Evolutionary conservation across 2,888 invertebrate species (phyloP), one percentile per base, ranked within the genome.

Genomic region (Nineta flava): DNA sequence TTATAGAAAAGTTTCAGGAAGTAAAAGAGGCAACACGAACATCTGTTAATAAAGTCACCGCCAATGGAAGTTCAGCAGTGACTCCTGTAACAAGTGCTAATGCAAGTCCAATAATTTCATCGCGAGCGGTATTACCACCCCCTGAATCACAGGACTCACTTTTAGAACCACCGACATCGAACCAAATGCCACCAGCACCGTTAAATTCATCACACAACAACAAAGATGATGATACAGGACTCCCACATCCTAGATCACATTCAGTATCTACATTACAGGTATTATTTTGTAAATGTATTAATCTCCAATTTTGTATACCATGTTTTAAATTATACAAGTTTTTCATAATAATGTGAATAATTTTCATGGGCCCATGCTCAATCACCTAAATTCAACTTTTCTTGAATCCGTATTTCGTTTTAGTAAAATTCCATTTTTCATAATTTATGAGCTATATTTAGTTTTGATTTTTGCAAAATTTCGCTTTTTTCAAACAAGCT

Each of bases 1-100:
- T 96, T 71, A 93, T 95, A 59, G 95, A 96, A 67, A 95, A 96
- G 70, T 96, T 96, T 69, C 92, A 94, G 73, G 95, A 96, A 68
- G 93, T 96, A 21, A 95, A 95, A 66, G 95, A 95, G 67, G 87
- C 94, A 40, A 94, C 94, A 12, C 82, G 85, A 60, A 73, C 75
- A 62, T 79, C 82, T 50, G 76, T 76, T 56, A 73, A 76, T 51
- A 82, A 81, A 62, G 74, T 76, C 13, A 70, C 75, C 21, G 71
- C 74, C 26, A 77, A 77, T 62, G 77, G 72, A 16, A 67, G 65
- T 53, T 53, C 65, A 6, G 84, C 81, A 1, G 85, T 82, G 43
- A 88, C 88, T 31, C 88, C 88, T 3, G 85, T 87, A 17, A 87
- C 87, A 42, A 87, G 87, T 60, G 88, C 90, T 53, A 90, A 88